Conservation (phyloP, 2,888 invertebrate genomes). For the Eulithis prunata region DNA sequence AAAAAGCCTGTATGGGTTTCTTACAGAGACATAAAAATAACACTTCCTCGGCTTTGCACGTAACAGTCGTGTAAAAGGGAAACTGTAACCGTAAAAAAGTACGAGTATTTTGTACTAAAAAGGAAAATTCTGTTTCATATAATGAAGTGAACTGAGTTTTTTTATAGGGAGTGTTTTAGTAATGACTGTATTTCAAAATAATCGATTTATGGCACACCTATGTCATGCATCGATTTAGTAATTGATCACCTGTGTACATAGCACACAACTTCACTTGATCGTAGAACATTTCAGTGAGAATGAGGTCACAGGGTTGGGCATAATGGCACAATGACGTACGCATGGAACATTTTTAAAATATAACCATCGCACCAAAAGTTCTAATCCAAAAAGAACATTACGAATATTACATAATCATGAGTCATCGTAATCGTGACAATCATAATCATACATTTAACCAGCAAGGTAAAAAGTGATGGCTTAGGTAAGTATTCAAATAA, state of each 20-base stretch:
- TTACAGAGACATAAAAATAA: constrained; percentile 38
- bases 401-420: too few species aligned
- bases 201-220: constrained; percentile 39
- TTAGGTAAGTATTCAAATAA: too few species aligned
- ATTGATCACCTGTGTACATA: too few species aligned
- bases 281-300: background rate
- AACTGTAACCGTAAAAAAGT: constrained; percentile 40
- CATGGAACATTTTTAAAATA: background rate
- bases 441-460: too few species aligned
- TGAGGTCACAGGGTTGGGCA: background rate
- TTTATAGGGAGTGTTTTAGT: constrained; percentile 40
- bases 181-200: constrained; percentile 56
- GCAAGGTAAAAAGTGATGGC: too few species aligned
- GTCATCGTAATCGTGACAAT: too few species aligned
- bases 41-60: constrained; percentile 39
- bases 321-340: background rate
- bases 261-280: too few species aligned
- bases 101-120: constrained; percentile 38
- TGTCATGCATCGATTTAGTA: too few species aligned
- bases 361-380: background rate
- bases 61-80: constrained; percentile 38
- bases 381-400: too few species aligned
- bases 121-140: constrained; percentile 32
- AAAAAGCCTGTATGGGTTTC: constrained; percentile 32
- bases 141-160: constrained; percentile 40